A percentile compares a stretch with the other conserved stretches of the same genome.
Evolutionary conservation across 2,113 vertebrate species (phyloP).

Genomic region (Atlantisia rogersi): DNA sequence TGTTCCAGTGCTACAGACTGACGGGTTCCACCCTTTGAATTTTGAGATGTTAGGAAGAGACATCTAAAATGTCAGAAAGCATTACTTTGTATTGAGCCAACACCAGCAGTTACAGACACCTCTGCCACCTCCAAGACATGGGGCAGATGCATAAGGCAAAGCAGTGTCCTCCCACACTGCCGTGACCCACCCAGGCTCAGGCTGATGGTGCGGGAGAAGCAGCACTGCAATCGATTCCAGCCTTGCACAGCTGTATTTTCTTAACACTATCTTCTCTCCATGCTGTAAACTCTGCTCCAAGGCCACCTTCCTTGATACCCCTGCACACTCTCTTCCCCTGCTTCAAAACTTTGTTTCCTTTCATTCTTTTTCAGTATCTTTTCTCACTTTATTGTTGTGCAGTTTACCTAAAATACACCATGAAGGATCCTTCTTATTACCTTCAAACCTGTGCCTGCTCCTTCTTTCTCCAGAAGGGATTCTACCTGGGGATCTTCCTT

Average conservation of each 20-base stretch:
- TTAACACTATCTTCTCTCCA: not conserved
- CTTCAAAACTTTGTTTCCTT: not conserved
- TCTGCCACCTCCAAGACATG: accelerated
- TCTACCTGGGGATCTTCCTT: not conserved
- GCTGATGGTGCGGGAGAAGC: not conserved
- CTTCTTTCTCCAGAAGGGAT: not conserved
- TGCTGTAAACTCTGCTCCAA: not conserved
- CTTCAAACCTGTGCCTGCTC: not conserved
- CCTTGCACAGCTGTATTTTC: not conserved
- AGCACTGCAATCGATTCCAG: not conserved
- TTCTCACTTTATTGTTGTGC: not conserved
- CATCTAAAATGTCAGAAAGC: not conserved
- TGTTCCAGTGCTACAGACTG: not conserved
- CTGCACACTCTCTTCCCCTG: not conserved
- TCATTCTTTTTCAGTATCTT: not conserved
- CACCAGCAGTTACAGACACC: not conserved
- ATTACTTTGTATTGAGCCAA: not conserved
- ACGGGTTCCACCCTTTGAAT: not conserved
- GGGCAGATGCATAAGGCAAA: accelerated
- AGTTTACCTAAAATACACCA: not conserved
- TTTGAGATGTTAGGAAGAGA: not conserved
- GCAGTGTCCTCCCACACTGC: not conserved
- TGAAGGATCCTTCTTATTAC: not conserved
- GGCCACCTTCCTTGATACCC: not conserved
- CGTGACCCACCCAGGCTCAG: not conserved